Evolutionary conservation across 2,113 vertebrate species (phyloP).

Genomic region (Sebastes fasciatus): DNA sequence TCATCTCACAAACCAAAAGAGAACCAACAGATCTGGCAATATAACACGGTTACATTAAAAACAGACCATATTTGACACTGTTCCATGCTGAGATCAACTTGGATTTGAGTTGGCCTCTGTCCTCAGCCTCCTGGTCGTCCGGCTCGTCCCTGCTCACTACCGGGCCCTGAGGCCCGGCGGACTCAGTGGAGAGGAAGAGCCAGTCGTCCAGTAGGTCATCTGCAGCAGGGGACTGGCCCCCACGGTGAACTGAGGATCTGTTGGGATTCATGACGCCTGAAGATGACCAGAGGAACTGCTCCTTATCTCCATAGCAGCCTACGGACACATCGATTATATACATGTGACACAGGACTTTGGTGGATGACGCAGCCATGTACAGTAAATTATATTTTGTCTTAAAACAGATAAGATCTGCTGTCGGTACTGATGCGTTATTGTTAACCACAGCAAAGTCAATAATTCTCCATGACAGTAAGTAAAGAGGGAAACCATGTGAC

Average conservation of each 20-base stretch:
- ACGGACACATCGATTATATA: not conserved
- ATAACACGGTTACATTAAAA: not conserved
- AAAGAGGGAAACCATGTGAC: slow-evolving; percentile 55
- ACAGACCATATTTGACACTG: slow-evolving; percentile 91
- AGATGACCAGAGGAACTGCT: slow-evolving; percentile 11
- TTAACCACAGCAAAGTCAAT: slow-evolving; percentile 25
- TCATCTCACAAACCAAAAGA: not conserved
- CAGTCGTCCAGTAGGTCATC: slow-evolving; percentile 67
- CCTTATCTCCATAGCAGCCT: slow-evolving; percentile 50
- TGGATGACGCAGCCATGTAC: not conserved
- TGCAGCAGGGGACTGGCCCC: slow-evolving; percentile 17
- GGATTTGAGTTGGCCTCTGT: slow-evolving; percentile 86
- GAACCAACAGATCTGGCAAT: not conserved
- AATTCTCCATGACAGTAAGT: slow-evolving; percentile 25
- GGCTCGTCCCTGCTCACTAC: slow-evolving; percentile 10
- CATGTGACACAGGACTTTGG: not conserved
- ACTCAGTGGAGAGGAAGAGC: slow-evolving; percentile 68
- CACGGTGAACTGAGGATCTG: slow-evolving; percentile 7
- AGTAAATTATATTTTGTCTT: not conserved
- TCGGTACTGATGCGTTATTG: not conserved
- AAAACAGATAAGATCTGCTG: not conserved
- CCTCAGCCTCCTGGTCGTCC: slow-evolving; percentile 74
- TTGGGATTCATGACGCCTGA: slow-evolving; percentile 60
- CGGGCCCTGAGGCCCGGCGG: not conserved
- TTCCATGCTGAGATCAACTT: slow-evolving; percentile 91